These are phyloP conservation scores for Eospalax fontanierii DNA, from an alignment of 2,797 vertebrate genomes.

Conservation along the genomic window DNA sequence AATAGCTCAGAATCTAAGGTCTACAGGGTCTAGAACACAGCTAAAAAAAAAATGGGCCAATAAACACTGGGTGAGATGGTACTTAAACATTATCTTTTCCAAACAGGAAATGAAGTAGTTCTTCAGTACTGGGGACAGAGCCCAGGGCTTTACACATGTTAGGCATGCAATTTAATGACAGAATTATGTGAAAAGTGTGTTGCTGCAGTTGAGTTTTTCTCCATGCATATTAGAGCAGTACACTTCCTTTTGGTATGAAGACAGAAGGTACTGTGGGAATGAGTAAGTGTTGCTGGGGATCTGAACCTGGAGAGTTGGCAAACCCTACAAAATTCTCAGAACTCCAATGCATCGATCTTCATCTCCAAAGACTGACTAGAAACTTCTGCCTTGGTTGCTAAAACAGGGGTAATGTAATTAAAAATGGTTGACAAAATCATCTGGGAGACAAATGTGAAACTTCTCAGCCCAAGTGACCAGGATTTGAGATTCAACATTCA, in stretches of 20 bases:
- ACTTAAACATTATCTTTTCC: slow-evolving; percentile 15
- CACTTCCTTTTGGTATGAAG: not conserved
- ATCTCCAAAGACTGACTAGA: slow-evolving; percentile 21
- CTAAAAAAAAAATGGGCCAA: not conserved
- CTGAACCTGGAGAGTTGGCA: not conserved
- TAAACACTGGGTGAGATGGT: slow-evolving; percentile 3
- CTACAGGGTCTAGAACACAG: slow-evolving; percentile 54
- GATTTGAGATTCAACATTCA: not conserved
- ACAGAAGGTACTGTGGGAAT: not conserved
- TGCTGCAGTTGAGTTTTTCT: slow-evolving; percentile 36
- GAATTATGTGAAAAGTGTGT: not conserved
- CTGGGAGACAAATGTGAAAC: not conserved
- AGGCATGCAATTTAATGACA: slow-evolving; percentile 19
- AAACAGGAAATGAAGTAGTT: not conserved
- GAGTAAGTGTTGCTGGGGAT: not conserved
- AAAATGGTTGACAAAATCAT: slow-evolving; percentile 42
- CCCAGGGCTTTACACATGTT: not conserved
- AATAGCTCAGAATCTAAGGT: slow-evolving; percentile 2
- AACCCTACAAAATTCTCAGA: slow-evolving; percentile 15
- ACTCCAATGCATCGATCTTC: not conserved
- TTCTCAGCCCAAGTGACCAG: not conserved
- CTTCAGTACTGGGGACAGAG: not conserved
- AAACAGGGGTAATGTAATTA: slow-evolving; percentile 17
- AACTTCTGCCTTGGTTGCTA: slow-evolving; percentile 19
- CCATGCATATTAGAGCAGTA: not conserved